Evolutionary conservation across 2,888 invertebrate species (phyloP).

Genomic region (Sturmia bella): DNA sequence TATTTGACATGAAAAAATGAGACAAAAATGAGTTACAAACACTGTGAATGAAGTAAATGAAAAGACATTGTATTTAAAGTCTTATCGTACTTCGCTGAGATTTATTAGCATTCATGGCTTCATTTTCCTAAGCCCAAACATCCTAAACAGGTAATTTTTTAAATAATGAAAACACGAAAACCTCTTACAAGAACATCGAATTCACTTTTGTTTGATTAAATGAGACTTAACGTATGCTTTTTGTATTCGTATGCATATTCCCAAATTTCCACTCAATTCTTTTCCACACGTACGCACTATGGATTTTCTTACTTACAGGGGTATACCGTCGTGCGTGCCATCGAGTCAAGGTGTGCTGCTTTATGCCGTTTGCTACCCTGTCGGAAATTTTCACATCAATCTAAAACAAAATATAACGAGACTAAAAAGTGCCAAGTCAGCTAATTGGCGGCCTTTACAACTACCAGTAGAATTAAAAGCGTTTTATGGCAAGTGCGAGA

Average conservation of each 20-base stretch:
- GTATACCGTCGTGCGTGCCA: slow-evolving; percentile 19
- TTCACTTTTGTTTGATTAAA: slow-evolving; percentile 79
- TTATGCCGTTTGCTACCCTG: not conserved
- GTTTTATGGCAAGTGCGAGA: too few species aligned
- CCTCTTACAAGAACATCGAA: slow-evolving; percentile 38
- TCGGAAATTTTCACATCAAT: not conserved
- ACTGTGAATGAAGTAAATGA: not conserved
- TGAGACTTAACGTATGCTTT: slow-evolving; percentile 76
- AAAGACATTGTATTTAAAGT: slow-evolving; percentile 9
- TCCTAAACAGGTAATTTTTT: slow-evolving; percentile 76
- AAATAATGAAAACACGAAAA: slow-evolving; percentile 57
- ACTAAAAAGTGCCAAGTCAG: too few species aligned
- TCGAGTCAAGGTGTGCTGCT: slow-evolving; percentile 19
- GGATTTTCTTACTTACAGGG: not conserved
- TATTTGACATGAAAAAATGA: not conserved
- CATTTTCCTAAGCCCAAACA: slow-evolving; percentile 73
- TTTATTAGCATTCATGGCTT: slow-evolving; percentile 79
- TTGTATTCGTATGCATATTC: not conserved
- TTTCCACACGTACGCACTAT: not conserved
- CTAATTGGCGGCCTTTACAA: too few species aligned
- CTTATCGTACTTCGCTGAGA: slow-evolving; percentile 70
- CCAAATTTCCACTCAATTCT: slow-evolving; percentile 31
- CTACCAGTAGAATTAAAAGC: too few species aligned
- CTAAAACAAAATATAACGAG: too few species aligned
- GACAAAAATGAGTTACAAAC: not conserved